Base-by-base conservation (phyloP, 2,888 invertebrate species). In the Athalia rosae region DNA sequence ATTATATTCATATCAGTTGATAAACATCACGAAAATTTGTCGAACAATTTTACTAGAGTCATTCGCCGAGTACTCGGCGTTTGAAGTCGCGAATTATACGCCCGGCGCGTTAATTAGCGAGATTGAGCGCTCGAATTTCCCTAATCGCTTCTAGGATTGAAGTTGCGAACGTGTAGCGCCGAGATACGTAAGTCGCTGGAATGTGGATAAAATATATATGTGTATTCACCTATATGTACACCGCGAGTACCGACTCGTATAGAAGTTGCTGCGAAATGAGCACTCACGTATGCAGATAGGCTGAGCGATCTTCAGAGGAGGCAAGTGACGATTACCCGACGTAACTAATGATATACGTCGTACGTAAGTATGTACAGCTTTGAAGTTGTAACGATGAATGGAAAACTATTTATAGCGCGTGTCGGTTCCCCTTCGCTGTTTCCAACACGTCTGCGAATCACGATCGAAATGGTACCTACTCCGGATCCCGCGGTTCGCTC, bases 1-100 rank as follows among this genome's bases (percentile, higher is more conserved):
- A 85, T 47, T 61, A 59, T 77, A n/a, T 9, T 61, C 61, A 53
- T 53, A 53, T 53, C n/a, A n/a, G 9, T 53, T 3, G 63, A 63
- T 63, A 63, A 47, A 45, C n/a, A 63, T 63, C 43, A 43, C 6
- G 4, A 45, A 45, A 63, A 45, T 63, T n/a, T n/a, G 3, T 8
- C 11, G 3, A 53, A 53, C 7, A 53, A 3, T 11, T 53, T 53
- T 53, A n/a, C 8, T 53, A n/a, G 53, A 53, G n/a, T 28, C 28
- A 28, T 28, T 28, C 2, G 28, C 28, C 28, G 28, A 28, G 28
- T 28, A 28, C 28, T 28, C 28, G 28, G 1, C 28, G 28, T 28
- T 28, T 28, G 28, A 28, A 28, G 28, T 28, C 28, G 28, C 28
- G 28, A 28, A 28, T 28, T 4, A 9, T 28, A 61, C 41, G 11